phyloP scores from a whole-genome alignment of 2,888 invertebrate species.

The Lepidocyrtoides sp. region DNA sequence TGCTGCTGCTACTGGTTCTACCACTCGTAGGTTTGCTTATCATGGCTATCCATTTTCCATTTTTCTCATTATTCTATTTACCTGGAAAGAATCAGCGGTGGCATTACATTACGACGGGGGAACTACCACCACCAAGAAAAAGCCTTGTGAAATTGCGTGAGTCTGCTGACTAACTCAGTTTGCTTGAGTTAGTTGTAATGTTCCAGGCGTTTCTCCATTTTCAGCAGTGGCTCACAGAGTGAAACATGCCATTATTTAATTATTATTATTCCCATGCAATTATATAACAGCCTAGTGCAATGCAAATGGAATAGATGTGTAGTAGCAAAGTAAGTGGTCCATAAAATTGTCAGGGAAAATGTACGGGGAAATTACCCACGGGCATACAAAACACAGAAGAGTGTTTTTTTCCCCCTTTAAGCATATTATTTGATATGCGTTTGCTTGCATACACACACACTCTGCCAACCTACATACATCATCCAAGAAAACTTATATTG shows the following conservation, averaged over 20 bases:
- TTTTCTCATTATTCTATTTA: constrained; percentile 5
- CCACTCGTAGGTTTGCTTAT: too few relatives aligned
- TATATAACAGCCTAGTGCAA: background rate
- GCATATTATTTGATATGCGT: too few relatives aligned
- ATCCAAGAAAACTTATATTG: background rate
- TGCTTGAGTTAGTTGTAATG: background rate
- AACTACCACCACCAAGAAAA: too few relatives aligned
- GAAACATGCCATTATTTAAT: constrained; percentile 75
- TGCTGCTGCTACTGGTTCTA: background rate
- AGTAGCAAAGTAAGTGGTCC: background rate
- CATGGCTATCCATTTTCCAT: background rate
- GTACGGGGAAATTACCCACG: background rate
- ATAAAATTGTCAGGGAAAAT: constrained; percentile 20
- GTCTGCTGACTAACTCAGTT: too few relatives aligned
- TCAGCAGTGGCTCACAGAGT: background rate
- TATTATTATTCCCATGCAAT: constrained; percentile 51
- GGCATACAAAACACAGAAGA: background rate
- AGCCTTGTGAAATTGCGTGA: too few relatives aligned
- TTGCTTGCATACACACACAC: too few relatives aligned
- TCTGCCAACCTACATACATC: background rate
- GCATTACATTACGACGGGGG: too few relatives aligned
- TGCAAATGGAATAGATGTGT: background rate
- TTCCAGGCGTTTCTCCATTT: constrained; percentile 7
- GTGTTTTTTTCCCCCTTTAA: background rate
- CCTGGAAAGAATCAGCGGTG: background rate